Evolutionary conservation across 2,888 invertebrate species (phyloP), one percentile per base, ranked within the genome.

Genomic region (Clitarchus hookeri): DNA sequence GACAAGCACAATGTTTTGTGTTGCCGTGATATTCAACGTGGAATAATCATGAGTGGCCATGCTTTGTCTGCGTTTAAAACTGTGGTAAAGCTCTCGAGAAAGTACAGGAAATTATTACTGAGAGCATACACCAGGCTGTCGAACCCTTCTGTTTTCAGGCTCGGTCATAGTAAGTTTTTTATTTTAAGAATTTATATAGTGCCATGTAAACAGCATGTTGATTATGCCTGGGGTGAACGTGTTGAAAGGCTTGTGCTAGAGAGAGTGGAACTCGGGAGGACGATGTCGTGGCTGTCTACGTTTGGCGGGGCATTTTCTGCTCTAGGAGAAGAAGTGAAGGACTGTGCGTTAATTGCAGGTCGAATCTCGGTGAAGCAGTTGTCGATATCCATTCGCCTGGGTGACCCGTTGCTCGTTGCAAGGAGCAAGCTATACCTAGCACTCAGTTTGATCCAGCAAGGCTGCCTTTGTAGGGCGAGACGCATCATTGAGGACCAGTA

Each of bases 251-350:
- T 94, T 89, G 90, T 93, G 8, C 90, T 95, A 93, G 95, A 95
- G 88, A 93, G 94, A 89, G 93, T 95, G 88, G 97, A 97, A 91
- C 92, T 97, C 89, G 97, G 97, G 89, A 94, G 96, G 92, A 94
- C 97, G 48, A 95, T 98, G 93, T 98, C 98, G 26, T 98, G 98
- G 98, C 92, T 99, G 44, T 99, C 98, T 27, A 99, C 99, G 0
- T 93, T 99, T 25, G 99, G 99, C 4, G 99, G 99, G 84, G 99
- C 98, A 0, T 99, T 97, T 91, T 99, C 99, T 3, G 97, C 98
- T 0, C 93, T 99, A 85, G 99, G 99, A 2, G 98, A 99, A 90
- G 95, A 96, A 90, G 96, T 96, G 91, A 92, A 93, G 85, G 92
- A 94, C 90, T 97, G 96, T 92, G 98, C 98, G 23, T 94, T 96